Evolutionary conservation across 2,113 vertebrate genomes (phyloP).

Genomic region (Acanthochromis polyacanthus): DNA sequence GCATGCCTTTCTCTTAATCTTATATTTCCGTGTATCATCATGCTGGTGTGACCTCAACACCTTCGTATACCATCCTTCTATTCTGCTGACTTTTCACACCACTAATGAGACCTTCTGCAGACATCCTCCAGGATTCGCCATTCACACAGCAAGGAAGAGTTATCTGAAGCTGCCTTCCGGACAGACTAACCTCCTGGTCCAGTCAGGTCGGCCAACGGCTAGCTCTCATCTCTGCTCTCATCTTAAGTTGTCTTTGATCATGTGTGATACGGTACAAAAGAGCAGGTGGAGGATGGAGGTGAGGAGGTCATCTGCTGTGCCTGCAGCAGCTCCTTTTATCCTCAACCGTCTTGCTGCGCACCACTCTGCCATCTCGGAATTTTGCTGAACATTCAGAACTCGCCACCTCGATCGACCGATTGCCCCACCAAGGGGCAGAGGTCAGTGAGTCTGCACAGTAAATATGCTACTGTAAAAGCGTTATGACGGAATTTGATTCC

Average conservation of each 20-base stretch:
- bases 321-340: constrained; percentile 61
- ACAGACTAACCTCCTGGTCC: constrained; percentile 40
- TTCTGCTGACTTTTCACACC: constrained; percentile 23
- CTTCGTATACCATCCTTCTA: background rate
- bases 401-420: constrained; percentile 18
- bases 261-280: constrained; percentile 47
- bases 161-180: constrained; percentile 25
- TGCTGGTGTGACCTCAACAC: background rate
- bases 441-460: constrained; percentile 9
- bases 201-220: constrained; percentile 28
- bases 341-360: constrained; percentile 10
- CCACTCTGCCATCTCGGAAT: constrained; percentile 8
- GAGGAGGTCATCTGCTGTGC: constrained; percentile 36
- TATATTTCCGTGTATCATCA: background rate
- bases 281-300: constrained; percentile 33
- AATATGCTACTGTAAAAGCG: constrained; percentile 5
- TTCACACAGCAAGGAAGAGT: constrained; percentile 17
- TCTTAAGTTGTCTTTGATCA: constrained; percentile 67
- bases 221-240: constrained; percentile 51
- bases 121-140: constrained; percentile 7
- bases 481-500: background rate
- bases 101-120: constrained; percentile 19
- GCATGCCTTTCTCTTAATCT: too few species aligned
- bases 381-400: constrained; percentile 55
- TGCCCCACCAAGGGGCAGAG: constrained; percentile 25